phyloP scores from a whole-genome alignment of 1,140 invertebrate genomes.

The Plectrocnemia conspersa region DNA sequence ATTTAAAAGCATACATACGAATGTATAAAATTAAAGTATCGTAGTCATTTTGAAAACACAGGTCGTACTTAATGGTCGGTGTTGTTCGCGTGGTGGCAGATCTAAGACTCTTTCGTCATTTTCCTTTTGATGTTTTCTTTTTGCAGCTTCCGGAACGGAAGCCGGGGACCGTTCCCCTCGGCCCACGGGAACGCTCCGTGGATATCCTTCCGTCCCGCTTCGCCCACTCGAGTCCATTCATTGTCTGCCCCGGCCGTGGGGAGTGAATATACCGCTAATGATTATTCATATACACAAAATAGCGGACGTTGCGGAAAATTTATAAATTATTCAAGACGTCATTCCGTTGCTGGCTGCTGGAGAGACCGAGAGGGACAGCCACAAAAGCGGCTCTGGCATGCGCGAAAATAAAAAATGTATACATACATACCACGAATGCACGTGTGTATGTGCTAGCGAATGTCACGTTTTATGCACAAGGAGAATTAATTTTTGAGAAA shows the following conservation, averaged over 20 bases:
- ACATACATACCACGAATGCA: neutral
- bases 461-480: constrained; percentile 4
- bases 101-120: too few species aligned
- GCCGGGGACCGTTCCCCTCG: neutral
- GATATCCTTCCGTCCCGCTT: constrained; percentile 5
- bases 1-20: too few species aligned
- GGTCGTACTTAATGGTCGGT: too few species aligned
- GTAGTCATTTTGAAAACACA: too few species aligned
- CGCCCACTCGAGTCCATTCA: neutral
- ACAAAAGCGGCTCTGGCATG: constrained; percentile 5
- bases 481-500: constrained; percentile 5
- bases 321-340: constrained; percentile 32
- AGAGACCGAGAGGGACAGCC: neutral
- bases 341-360: constrained; percentile 11
- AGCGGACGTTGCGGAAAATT: constrained; percentile 26
- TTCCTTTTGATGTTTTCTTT: neutral
- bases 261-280: constrained; percentile 30
- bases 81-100: neutral
- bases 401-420: neutral
- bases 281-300: constrained; percentile 34
- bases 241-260: constrained; percentile 1
- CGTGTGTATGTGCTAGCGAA: too few species aligned
- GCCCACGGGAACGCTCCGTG: neutral
- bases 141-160: neutral
- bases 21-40: too few species aligned